These are phyloP conservation scores for Lagopus muta DNA, from an alignment of 2,113 vertebrate species.

Conservation along the genomic window DNA sequence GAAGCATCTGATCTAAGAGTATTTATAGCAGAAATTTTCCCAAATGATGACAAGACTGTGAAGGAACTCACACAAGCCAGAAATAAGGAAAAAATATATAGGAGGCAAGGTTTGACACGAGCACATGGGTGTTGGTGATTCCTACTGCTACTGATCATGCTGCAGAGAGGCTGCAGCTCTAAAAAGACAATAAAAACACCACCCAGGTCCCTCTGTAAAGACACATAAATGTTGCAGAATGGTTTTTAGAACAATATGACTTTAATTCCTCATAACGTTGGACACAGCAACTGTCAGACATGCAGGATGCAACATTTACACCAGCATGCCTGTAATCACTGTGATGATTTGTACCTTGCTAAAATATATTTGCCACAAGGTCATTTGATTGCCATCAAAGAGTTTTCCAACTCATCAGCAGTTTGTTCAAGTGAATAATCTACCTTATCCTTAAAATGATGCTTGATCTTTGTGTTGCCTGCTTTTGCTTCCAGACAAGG, in stretches of 20 bases:
- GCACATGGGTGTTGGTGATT: not conserved
- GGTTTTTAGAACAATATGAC: not conserved
- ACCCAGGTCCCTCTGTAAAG: not conserved
- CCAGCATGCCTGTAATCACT: not conserved
- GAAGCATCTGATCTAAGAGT: constrained; percentile 6
- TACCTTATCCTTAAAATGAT: not conserved
- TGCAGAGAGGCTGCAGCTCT: not conserved
- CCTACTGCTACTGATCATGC: not conserved
- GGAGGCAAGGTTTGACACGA: not conserved
- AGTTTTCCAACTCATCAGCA: constrained; percentile 5
- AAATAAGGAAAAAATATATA: not conserved
- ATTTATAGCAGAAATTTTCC: constrained; percentile 42
- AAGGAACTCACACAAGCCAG: not conserved
- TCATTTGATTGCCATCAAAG: not conserved
- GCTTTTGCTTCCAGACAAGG: not conserved
- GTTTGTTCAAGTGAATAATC: constrained; percentile 32
- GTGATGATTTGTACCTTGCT: constrained; percentile 4
- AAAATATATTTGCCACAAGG: not conserved
- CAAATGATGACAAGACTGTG: not conserved
- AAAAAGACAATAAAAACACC: not conserved
- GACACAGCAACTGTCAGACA: not conserved
- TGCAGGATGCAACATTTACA: not conserved
- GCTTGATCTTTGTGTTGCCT: not conserved
- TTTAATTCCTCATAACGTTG: not conserved
- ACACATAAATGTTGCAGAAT: not conserved